Conservation (phyloP, 1,140 invertebrate genomes). For the Oscheius sp. region DNA sequence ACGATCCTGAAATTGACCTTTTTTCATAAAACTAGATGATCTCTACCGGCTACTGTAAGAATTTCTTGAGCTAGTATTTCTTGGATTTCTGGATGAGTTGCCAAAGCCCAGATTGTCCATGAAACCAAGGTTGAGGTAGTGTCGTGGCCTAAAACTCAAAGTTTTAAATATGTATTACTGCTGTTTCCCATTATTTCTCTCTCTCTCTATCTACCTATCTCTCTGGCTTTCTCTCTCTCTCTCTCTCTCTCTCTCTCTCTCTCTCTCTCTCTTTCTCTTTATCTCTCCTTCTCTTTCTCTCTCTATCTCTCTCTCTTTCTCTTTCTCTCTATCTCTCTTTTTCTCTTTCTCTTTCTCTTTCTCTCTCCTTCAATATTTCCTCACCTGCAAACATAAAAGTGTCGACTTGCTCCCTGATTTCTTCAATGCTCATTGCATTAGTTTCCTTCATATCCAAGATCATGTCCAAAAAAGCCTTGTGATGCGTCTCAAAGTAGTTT, state of each 20-base stretch:
- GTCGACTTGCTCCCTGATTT: constrained; percentile 71
- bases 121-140: constrained; percentile 71
- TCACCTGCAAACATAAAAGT: constrained; percentile 73
- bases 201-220: too few species aligned
- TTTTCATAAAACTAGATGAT: constrained; percentile 68
- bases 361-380: background rate
- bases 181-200: background rate
- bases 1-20: constrained; percentile 64
- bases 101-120: constrained; percentile 63
- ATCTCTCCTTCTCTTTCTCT: too few species aligned
- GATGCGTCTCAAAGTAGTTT: constrained; percentile 64
- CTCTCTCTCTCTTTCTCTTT: too few species aligned
- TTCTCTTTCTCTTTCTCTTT: background rate
- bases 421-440: constrained; percentile 68
- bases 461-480: constrained; percentile 85
- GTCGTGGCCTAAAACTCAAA: constrained; percentile 53
- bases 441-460: constrained; percentile 75
- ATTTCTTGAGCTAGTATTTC: constrained; percentile 76
- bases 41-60: constrained; percentile 74
- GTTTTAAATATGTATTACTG: background rate
- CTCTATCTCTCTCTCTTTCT: too few species aligned
- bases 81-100: constrained; percentile 65
- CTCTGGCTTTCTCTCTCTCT: too few species aligned
- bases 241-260: too few species aligned
- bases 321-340: too few species aligned